These are phyloP conservation scores for Leucoma salicis DNA, from an alignment of 2,888 invertebrate genomes.

Conservation along the genomic window DNA sequence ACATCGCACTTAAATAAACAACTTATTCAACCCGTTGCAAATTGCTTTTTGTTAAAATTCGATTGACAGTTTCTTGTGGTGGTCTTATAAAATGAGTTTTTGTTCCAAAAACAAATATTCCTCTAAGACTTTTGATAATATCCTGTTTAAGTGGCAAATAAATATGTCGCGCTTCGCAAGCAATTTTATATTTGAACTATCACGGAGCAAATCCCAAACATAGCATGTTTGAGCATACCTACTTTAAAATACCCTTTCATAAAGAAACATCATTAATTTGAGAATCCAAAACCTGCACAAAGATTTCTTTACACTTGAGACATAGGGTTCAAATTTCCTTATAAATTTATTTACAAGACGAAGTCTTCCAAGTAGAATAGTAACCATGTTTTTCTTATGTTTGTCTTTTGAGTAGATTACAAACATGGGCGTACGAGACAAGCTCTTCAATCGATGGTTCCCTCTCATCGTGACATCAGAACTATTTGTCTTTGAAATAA, in stretches of 20 bases:
- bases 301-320: neutral
- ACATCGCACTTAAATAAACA: slow-evolving; percentile 63
- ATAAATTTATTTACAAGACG: slow-evolving; percentile 10
- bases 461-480: slow-evolving; percentile 61
- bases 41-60: slow-evolving; percentile 48
- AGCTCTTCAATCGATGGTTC: slow-evolving; percentile 62
- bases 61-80: slow-evolving; percentile 46
- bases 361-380: slow-evolving; percentile 43
- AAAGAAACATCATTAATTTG: slow-evolving; percentile 9
- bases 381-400: slow-evolving; percentile 73
- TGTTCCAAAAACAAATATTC: slow-evolving; percentile 44
- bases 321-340: slow-evolving; percentile 31
- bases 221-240: slow-evolving; percentile 31
- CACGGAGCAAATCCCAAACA: slow-evolving; percentile 37
- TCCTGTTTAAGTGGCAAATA: slow-evolving; percentile 16
- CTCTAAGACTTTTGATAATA: slow-evolving; percentile 16
- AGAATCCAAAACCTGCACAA: slow-evolving; percentile 6
- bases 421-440: slow-evolving; percentile 65
- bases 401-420: slow-evolving; percentile 74
- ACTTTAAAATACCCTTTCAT: slow-evolving; percentile 37
- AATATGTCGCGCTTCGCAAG: slow-evolving; percentile 1
- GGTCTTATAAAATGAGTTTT: slow-evolving; percentile 31
- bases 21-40: slow-evolving; percentile 50
- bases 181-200: slow-evolving; percentile 29
- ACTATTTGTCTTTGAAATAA: slow-evolving; percentile 76